A percentile compares a stretch with the other conserved stretches of the same genome.
These are phyloP conservation scores for Brachyistius frenatus DNA, from an alignment of 2,113 vertebrate genomes.

Conservation along the genomic window DNA sequence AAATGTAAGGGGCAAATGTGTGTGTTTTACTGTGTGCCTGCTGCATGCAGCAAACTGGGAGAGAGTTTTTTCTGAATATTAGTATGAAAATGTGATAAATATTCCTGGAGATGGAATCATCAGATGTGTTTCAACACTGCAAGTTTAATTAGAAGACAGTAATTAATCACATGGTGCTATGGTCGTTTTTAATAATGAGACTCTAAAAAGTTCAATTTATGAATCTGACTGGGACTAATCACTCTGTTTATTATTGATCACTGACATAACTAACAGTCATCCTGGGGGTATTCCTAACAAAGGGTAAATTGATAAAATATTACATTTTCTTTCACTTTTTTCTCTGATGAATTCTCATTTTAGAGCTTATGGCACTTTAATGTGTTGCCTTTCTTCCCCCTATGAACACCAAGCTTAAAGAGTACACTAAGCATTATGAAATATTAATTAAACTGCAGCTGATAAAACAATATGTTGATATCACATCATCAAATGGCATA, in stretches of 20 bases:
- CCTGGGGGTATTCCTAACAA: constrained; percentile 67
- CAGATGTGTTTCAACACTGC: constrained; percentile 85
- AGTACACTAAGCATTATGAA: constrained; percentile 25
- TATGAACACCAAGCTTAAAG: background rate
- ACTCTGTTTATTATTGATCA: constrained; percentile 81
- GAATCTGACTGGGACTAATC: constrained; percentile 88
- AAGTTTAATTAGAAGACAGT: constrained; percentile 92
- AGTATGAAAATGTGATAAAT: constrained; percentile 76
- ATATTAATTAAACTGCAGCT: constrained; percentile 69
- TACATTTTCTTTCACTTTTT: background rate
- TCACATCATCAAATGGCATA: constrained; percentile 69
- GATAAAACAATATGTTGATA: constrained; percentile 70
- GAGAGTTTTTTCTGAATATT: constrained; percentile 58
- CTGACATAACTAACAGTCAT: constrained; percentile 87
- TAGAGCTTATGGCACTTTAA: background rate
- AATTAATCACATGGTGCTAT: constrained; percentile 90
- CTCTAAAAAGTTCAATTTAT: constrained; percentile 90
- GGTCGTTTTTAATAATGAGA: constrained; percentile 91
- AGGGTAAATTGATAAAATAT: constrained; percentile 22
- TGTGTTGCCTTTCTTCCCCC: background rate
- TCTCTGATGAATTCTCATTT: background rate
- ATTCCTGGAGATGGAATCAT: constrained; percentile 82
- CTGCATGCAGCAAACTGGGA: constrained; percentile 16
- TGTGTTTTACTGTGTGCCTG: constrained; percentile 4
- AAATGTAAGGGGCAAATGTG: background rate